Evolutionary conservation across 2,888 invertebrate genomes (phyloP).

Genomic region (Drosophila ustulata): DNA sequence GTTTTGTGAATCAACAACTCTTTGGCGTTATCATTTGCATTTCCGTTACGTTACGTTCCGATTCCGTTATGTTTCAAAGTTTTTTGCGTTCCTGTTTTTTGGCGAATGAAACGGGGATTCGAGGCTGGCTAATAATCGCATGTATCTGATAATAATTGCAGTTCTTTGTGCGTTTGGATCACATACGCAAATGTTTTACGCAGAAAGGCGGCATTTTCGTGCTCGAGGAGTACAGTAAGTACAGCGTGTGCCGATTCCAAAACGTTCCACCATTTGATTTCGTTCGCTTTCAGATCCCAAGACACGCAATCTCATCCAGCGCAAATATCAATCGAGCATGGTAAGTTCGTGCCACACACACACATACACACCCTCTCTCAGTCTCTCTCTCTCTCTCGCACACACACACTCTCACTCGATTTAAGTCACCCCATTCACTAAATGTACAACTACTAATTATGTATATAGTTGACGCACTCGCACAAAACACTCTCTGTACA

Average conservation of each 20-base stretch:
- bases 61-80: constrained; percentile 14
- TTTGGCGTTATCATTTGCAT: constrained; percentile 39
- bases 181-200: constrained; percentile 99
- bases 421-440: constrained; percentile 17
- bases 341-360: constrained; percentile 87
- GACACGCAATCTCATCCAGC: constrained; percentile 97
- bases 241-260: constrained; percentile 16
- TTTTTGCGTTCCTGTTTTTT: constrained; percentile 23
- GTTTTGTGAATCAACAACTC: not conserved
- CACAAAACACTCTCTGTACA: constrained; percentile 5
- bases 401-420: constrained; percentile 2
- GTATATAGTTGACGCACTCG: constrained; percentile 7
- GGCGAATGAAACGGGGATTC: constrained; percentile 28
- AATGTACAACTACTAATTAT: constrained; percentile 9
- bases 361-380: not conserved
- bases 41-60: constrained; percentile 37
- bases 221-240: constrained; percentile 99
- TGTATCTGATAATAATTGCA: constrained; percentile 87
- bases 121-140: constrained; percentile 27
- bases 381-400: not conserved
- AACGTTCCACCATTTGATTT: not conserved
- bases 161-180: constrained; percentile 99
- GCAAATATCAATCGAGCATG: constrained; percentile 99
- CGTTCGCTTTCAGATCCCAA: constrained; percentile 94
- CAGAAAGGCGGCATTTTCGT: constrained; percentile 99